Evolutionary conservation across 2,888 invertebrate species (phyloP), one percentile per base, ranked within the genome.

Genomic region (Eumacrocentrus americanus): DNA sequence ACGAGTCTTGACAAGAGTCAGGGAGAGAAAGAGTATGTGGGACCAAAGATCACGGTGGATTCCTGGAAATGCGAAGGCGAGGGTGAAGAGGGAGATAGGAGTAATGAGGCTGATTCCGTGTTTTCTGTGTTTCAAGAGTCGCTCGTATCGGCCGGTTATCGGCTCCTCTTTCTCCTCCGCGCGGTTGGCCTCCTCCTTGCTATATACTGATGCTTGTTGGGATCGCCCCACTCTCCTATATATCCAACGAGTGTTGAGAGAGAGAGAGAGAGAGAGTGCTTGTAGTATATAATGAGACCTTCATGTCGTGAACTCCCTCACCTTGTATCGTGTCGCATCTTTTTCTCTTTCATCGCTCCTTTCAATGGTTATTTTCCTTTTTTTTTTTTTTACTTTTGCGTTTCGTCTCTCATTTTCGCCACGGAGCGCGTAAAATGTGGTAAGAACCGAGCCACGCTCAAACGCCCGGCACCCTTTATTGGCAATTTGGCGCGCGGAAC

Each of bases 21-120:
- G 56, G 59, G 20, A 11, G n/a, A 34, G 37, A 7, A 12, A 14
- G 52, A 6, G 38, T 23, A 35, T 7, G 35, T 38, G 55, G 42
- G 70, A 70, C 65, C 73, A 77, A 75, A 77, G 77, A 75, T 77
- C 75, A 73, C 71, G 67, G 67, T 68, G 65, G 64, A 73, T 78
- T 78, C 76, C 67, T 72, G 75, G 76, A 76, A 78, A 72, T 74
- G 60, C 60, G 44, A 23, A 16, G 47, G 52, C 50, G 58, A 60
- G 51, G 25, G 56, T 48, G 58, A 56, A 54, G 63, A 72, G 67
- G 66, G 67, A 76, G 77, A 78, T 76, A 74, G 70, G 76, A 78
- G 77, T 77, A 78, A 77, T 73, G 78, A 78, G 76, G 75, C 72
- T 77, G 76, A 77, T 76, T 76, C 73, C 73, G 72, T 77, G 74